These are phyloP conservation scores for Seira musarum DNA, from an alignment of 2,888 invertebrate species.

Conservation along the genomic window DNA sequence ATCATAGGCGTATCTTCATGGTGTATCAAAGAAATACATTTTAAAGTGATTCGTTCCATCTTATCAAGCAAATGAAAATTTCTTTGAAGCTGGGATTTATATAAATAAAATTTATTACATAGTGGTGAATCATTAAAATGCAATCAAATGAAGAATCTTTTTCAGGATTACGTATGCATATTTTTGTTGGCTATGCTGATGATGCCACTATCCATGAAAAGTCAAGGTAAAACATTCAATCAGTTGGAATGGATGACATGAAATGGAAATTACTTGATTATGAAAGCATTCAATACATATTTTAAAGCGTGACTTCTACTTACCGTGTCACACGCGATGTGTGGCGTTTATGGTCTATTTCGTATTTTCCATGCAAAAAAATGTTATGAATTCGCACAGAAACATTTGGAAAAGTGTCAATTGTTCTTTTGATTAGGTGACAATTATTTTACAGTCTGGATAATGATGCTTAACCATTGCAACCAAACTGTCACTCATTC, in stretches of 20 bases:
- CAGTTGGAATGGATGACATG: neutral
- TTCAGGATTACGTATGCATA: neutral
- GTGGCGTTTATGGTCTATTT: neutral
- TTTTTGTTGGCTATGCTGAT: neutral
- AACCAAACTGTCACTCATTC: neutral
- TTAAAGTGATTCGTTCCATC: too few species aligned
- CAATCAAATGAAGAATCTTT: neutral
- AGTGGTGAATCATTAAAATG: too few species aligned
- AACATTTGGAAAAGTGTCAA: too few species aligned
- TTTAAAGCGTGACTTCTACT: too few species aligned
- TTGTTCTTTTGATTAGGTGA: neutral
- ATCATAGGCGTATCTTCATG: too few species aligned
- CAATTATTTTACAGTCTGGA: neutral
- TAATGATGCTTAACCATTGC: neutral
- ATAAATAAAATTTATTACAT: too few species aligned
- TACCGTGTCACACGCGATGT: neutral
- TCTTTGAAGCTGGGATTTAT: too few species aligned
- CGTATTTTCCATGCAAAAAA: neutral
- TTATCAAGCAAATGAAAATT: too few species aligned
- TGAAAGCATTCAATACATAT: too few species aligned
- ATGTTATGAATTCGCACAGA: too few species aligned
- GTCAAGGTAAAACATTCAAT: slow-evolving; percentile 7
- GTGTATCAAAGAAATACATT: too few species aligned
- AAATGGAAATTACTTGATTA: too few species aligned
- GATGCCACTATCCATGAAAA: neutral